Conservation (phyloP, 1,140 invertebrate species). For the Charaxes varanes region DNA sequence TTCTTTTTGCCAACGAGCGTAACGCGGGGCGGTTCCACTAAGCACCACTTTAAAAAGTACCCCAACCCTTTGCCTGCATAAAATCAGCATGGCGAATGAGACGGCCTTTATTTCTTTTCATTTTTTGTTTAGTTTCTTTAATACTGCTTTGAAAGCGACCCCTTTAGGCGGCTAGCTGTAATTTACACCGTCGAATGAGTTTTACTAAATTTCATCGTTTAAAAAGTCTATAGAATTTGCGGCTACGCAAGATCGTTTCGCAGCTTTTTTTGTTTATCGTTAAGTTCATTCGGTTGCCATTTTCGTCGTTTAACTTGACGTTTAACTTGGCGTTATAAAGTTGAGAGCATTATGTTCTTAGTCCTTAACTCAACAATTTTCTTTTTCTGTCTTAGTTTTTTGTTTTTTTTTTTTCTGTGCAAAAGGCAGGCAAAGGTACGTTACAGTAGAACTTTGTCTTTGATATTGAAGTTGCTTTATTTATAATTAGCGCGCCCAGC, state of each 20-base stretch:
- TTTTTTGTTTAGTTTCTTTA: constrained; percentile 51
- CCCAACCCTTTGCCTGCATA: constrained; percentile 58
- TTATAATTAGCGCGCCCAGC: no score
- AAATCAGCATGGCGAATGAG: constrained; percentile 67
- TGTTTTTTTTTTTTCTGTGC: no score
- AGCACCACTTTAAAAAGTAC: constrained; percentile 55
- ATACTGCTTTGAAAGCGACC: constrained; percentile 59
- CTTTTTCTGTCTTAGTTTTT: no score
- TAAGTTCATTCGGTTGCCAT: constrained; percentile 22
- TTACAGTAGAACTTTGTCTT: no score
- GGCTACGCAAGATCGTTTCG: constrained; percentile 31
- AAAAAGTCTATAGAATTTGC: constrained; percentile 38
- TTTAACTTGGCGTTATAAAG: constrained; percentile 9
- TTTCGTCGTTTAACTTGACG: constrained; percentile 21
- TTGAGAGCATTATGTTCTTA: constrained; percentile 4
- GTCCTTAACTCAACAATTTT: no score
- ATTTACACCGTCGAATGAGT: constrained; percentile 57
- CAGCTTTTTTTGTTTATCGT: constrained; percentile 26
- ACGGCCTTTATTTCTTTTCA: constrained; percentile 55
- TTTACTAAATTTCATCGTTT: constrained; percentile 55
- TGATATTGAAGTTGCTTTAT: no score
- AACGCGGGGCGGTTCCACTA: constrained; percentile 53
- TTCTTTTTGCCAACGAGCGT: constrained; percentile 39
- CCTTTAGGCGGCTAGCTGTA: constrained; percentile 56
- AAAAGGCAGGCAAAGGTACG: no score